These are phyloP conservation scores for Pseudomyrmex gracilis DNA, from an alignment of 1,140 invertebrate species.

Conservation along the genomic window DNA sequence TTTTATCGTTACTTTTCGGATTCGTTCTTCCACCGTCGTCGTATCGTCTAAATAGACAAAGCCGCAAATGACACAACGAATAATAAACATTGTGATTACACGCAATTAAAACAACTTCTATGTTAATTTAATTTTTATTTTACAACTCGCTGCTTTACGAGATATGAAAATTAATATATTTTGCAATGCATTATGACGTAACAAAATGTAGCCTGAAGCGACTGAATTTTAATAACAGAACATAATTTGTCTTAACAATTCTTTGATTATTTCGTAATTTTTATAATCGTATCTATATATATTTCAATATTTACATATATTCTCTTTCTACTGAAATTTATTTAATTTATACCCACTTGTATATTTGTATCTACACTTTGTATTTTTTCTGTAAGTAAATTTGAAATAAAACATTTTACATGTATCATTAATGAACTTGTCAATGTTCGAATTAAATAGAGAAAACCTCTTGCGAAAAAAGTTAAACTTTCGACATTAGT, in stretches of 20 bases:
- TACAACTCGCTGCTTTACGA: not conserved
- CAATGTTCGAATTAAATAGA: slow-evolving; percentile 61
- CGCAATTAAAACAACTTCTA: slow-evolving; percentile 54
- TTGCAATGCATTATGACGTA: not conserved
- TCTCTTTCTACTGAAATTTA: not conserved
- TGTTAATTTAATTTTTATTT: slow-evolving; percentile 4
- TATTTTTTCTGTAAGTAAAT: not conserved
- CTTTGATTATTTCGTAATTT: not conserved
- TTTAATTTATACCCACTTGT: not conserved
- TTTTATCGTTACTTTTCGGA: slow-evolving; percentile 72
- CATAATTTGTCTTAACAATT: not conserved
- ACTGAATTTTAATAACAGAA: not conserved
- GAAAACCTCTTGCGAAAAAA: not conserved
- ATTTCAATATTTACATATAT: not conserved
- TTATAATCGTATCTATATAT: not conserved
- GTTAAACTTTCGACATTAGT: slow-evolving; percentile 30
- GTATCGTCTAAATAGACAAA: slow-evolving; percentile 67
- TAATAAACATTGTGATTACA: slow-evolving; percentile 56
- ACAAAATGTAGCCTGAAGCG: not conserved
- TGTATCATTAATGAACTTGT: not conserved
- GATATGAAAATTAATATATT: not conserved
- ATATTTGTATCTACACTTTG: not conserved
- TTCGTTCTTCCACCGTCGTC: slow-evolving; percentile 66
- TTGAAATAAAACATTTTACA: slow-evolving; percentile 23
- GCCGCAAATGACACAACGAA: slow-evolving; percentile 69